Evolutionary conservation across 2,797 vertebrate genomes (phyloP).

Genomic region (Philypnodon macrostomus): DNA sequence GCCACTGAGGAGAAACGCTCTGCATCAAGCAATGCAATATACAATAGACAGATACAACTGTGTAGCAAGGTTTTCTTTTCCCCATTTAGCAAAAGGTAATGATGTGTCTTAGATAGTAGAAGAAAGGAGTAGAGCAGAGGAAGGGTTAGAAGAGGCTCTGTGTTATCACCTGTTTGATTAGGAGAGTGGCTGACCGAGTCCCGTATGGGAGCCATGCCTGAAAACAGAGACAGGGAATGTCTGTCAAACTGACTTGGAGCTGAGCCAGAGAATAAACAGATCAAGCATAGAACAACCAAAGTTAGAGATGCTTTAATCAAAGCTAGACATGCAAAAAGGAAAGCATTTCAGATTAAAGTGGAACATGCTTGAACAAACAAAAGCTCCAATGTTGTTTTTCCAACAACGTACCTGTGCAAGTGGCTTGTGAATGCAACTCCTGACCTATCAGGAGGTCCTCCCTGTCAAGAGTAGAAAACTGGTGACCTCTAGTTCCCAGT

Average conservation of each 20-base stretch:
- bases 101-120: not conserved
- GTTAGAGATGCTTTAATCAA: too few species aligned
- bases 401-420: constrained; percentile 84
- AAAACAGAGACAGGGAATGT: constrained; percentile 71
- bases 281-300: constrained; percentile 9
- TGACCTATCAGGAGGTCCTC: constrained; percentile 79
- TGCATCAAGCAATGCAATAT: too few species aligned
- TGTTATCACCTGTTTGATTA: constrained; percentile 92
- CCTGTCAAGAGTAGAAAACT: constrained; percentile 78
- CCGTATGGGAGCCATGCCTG: constrained; percentile 96
- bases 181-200: constrained; percentile 95
- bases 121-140: constrained; percentile 12
- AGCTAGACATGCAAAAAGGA: constrained; percentile 27
- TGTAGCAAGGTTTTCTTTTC: too few species aligned
- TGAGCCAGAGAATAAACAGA: constrained; percentile 26
- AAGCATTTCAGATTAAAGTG: constrained; percentile 16
- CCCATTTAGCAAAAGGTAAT: not conserved
- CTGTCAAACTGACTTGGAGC: constrained; percentile 60
- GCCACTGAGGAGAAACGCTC: too few species aligned
- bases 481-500: constrained; percentile 83
- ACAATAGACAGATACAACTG: too few species aligned
- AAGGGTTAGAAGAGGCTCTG: constrained; percentile 31
- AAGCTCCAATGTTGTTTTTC: too few species aligned
- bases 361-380: constrained; percentile 14
- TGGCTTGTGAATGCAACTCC: constrained; percentile 79